phyloP scores from a whole-genome alignment of 2,888 invertebrate genomes.

The Phalera bucephala region DNA sequence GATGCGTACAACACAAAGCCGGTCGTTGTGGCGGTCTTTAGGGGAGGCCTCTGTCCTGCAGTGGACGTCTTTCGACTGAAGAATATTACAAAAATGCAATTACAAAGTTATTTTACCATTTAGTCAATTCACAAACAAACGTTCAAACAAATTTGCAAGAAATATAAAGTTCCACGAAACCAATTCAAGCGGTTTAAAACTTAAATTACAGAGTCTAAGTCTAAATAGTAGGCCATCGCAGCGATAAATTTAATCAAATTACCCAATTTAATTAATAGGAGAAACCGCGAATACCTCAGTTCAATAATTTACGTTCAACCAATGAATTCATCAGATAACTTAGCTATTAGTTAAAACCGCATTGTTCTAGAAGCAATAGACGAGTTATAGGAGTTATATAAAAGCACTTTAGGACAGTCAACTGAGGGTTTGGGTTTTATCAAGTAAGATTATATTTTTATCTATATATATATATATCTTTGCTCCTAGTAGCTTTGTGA shows the following conservation, averaged over 20 bases:
- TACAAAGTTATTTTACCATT: conserved; percentile 2
- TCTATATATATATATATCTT: no score
- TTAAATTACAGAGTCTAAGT: no score
- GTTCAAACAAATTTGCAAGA: conserved; percentile 13
- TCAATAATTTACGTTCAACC: conserved; percentile 39
- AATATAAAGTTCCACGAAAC: conserved; percentile 17
- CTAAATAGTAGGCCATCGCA: conserved; percentile 13
- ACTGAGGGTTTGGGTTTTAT: no score
- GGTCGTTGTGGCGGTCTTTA: no score
- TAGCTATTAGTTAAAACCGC: conserved; percentile 24
- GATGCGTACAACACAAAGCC: no score
- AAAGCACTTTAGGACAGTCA: no score
- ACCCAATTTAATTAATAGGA: conserved; percentile 40
- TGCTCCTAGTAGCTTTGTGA: no score
- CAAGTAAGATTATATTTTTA: no score
- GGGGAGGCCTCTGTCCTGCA: no score
- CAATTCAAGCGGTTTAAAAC: conserved; percentile 23
- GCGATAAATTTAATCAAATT: conserved; percentile 34
- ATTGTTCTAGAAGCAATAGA: conserved; percentile 22
- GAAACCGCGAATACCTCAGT: conserved; percentile 43
- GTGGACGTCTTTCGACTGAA: no score
- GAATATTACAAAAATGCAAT: no score
- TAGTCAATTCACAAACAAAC: conserved; percentile 9
- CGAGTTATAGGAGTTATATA: no score
- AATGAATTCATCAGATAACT: conserved; percentile 45